A percentile compares a stretch with the other conserved stretches of the same genome.
These are phyloP conservation scores for Ctenopoma multispine DNA, from an alignment of 2,797 vertebrate genomes.

Conservation along the genomic window DNA sequence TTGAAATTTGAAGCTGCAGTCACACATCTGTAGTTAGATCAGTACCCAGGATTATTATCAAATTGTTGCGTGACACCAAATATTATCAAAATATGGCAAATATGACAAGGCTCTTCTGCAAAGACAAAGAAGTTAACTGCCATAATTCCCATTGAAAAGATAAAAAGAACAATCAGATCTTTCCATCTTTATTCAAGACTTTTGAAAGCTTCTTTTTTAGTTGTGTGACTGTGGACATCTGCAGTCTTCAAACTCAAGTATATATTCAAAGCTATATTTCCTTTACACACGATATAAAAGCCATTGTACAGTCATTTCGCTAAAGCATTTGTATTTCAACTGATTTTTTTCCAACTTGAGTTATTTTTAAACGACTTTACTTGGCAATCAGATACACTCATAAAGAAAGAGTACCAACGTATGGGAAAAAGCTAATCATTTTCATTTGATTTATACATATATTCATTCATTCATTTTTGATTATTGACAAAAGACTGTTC, in stretches of 20 bases:
- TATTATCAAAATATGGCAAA: neutral
- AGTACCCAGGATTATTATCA: conserved; percentile 1
- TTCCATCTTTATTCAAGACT: conserved; percentile 4
- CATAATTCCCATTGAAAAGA: conserved; percentile 15
- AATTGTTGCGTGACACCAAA: conserved; percentile 23
- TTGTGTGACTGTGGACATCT: conserved; percentile 61
- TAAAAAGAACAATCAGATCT: conserved; percentile 10
- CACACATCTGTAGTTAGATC: conserved; percentile 53
- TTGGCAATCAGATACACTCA: conserved; percentile 60
- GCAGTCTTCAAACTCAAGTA: conserved; percentile 67
- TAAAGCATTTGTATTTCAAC: conserved; percentile 71
- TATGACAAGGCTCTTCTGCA: neutral
- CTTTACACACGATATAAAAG: conserved; percentile 72
- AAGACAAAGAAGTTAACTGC: conserved; percentile 14
- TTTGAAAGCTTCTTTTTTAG: conserved; percentile 18
- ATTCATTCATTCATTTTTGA: conserved; percentile 42
- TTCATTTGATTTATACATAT: conserved; percentile 37
- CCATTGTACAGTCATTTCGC: conserved; percentile 70
- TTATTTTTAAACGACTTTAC: conserved; percentile 78
- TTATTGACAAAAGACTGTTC: conserved; percentile 32
- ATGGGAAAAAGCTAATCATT: conserved; percentile 23
- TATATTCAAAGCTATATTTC: conserved; percentile 67
- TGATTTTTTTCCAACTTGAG: conserved; percentile 49
- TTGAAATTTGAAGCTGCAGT: conserved; percentile 62
- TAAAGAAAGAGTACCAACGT: conserved; percentile 48